These are phyloP conservation scores for Arctia plantaginis DNA, from an alignment of 2,888 invertebrate species.

Conservation along the genomic window DNA sequence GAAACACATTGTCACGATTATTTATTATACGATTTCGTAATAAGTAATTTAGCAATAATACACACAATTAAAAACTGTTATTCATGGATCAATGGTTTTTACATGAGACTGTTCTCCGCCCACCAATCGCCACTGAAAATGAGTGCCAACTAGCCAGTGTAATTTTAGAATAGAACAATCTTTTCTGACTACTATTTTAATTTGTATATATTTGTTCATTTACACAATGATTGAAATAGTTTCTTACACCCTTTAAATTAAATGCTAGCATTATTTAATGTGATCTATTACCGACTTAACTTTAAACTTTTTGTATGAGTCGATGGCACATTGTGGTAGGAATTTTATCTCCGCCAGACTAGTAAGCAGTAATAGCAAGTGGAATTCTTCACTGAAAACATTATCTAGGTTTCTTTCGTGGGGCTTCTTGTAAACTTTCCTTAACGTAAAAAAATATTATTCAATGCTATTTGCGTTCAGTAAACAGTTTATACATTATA, in stretches of 20 bases:
- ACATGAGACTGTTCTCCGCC: constrained; percentile 25
- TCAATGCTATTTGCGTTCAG: neutral
- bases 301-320: neutral
- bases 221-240: neutral
- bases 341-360: neutral
- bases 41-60: neutral
- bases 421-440: neutral
- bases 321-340: neutral
- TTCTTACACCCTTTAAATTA: neutral
- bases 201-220: neutral
- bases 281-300: neutral
- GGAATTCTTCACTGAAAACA: neutral
- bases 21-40: too few species aligned
- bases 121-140: constrained; percentile 17
- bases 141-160: constrained; percentile 23
- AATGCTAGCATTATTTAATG: neutral
- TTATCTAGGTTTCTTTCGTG: neutral
- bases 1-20: neutral
- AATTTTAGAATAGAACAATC: constrained; percentile 27
- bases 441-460: neutral
- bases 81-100: constrained; percentile 21
- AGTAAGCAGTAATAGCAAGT: neutral
- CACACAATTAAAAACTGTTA: neutral
- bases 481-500: neutral
- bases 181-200: constrained; percentile 12